Evolutionary conservation across 2,888 invertebrate species (phyloP).

Genomic region (Capitulum mitella): DNA sequence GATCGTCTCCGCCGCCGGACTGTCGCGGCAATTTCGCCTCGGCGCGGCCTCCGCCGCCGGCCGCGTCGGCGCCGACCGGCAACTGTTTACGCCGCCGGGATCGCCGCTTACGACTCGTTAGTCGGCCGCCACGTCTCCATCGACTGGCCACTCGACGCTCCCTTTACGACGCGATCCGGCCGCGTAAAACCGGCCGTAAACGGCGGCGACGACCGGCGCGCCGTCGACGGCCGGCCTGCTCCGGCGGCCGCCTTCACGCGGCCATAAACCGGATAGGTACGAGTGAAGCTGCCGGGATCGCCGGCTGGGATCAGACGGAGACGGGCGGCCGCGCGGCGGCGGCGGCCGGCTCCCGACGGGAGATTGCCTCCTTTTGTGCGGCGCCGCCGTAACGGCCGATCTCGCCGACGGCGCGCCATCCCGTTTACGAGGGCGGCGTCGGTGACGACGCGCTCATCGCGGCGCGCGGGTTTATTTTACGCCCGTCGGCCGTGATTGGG

Average conservation of each 20-base stretch:
- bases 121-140: slow-evolving; percentile 2
- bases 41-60: neutral
- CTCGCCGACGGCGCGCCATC: neutral
- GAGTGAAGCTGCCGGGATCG: neutral
- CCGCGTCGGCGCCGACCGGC: neutral
- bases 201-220: neutral
- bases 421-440: neutral
- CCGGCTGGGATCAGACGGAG: neutral
- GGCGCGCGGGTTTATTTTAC: slow-evolving; percentile 15
- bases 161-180: neutral
- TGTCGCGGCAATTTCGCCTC: neutral
- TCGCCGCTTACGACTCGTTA: slow-evolving; percentile 13
- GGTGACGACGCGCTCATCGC: neutral
- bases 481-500: neutral
- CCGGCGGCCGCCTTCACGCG: neutral
- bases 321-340: neutral
- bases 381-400: neutral
- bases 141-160: neutral
- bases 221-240: neutral
- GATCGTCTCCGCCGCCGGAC: too few species aligned
- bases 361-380: neutral
- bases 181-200: slow-evolving; percentile 1
- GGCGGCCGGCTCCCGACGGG: neutral
- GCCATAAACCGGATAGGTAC: neutral
- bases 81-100: neutral